A percentile compares a stretch with the other conserved stretches of the same genome.
These are phyloP conservation scores for Atrina japonica DNA, from an alignment of 2,888 invertebrate species.

Conservation along the genomic window DNA sequence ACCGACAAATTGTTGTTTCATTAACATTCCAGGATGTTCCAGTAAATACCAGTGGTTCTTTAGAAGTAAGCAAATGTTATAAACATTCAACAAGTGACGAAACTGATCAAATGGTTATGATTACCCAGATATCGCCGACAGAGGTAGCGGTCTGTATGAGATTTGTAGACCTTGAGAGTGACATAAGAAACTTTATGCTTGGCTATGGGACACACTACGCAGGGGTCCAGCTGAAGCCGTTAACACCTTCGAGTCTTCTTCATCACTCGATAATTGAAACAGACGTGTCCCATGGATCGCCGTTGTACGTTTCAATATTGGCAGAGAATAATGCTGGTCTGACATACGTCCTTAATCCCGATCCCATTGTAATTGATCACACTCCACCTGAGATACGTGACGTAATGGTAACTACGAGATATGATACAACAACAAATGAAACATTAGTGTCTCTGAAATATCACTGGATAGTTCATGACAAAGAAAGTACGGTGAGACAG, in stretches of 20 bases:
- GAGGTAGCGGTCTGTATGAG: slow-evolving; percentile 30
- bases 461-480: slow-evolving; percentile 16
- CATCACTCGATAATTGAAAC: slow-evolving; percentile 35
- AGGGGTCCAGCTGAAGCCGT: slow-evolving; percentile 49
- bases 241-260: slow-evolving; percentile 29
- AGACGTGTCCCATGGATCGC: slow-evolving; percentile 46
- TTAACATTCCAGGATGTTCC: neutral
- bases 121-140: slow-evolving; percentile 41
- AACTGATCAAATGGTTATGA: slow-evolving; percentile 7
- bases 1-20: neutral
- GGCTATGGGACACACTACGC: slow-evolving; percentile 51
- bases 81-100: too few relatives aligned
- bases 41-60: too few relatives aligned
- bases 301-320: slow-evolving; percentile 48
- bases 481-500: slow-evolving; percentile 1
- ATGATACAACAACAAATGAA: neutral
- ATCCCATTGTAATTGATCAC: slow-evolving; percentile 50
- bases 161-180: slow-evolving; percentile 46
- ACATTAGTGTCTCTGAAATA: neutral
- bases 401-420: slow-evolving; percentile 2
- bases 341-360: slow-evolving; percentile 41
- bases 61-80: too few relatives aligned
- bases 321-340: slow-evolving; percentile 58
- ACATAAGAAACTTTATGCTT: slow-evolving; percentile 30
- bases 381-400: slow-evolving; percentile 45